Conservation (phyloP, 1,140 invertebrate species). For the Caenorhabditis elegans region WBcel235 BX284606.5:7537001-7537500, state of each 20-base stretch:
- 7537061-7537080: conserved; percentile 58
- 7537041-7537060: conserved; percentile 56
- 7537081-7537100: conserved; percentile 51
- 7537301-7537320: conserved; percentile 64
- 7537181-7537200: conserved; percentile 60
- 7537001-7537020: conserved; percentile 53
- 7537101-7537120: conserved; percentile 58
- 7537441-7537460: conserved; percentile 53
- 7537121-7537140: conserved; percentile 44
- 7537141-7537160: conserved; percentile 56
- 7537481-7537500: neutral
- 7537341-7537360: conserved; percentile 56
- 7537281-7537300: conserved; percentile 65
- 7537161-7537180: conserved; percentile 39
- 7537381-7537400: conserved; percentile 57
- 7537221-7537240: conserved; percentile 65
- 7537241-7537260: conserved; percentile 53
- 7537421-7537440: conserved; percentile 60
- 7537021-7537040: conserved; percentile 55
- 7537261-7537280: conserved; percentile 48
- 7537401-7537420: conserved; percentile 58
- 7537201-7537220: conserved; percentile 64
- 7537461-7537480: neutral
- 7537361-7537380: conserved; percentile 32
- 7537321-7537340: conserved; percentile 62